phyloP scores from a whole-genome alignment of 2,113 vertebrate genomes.

The Ammodytes dubius region DNA sequence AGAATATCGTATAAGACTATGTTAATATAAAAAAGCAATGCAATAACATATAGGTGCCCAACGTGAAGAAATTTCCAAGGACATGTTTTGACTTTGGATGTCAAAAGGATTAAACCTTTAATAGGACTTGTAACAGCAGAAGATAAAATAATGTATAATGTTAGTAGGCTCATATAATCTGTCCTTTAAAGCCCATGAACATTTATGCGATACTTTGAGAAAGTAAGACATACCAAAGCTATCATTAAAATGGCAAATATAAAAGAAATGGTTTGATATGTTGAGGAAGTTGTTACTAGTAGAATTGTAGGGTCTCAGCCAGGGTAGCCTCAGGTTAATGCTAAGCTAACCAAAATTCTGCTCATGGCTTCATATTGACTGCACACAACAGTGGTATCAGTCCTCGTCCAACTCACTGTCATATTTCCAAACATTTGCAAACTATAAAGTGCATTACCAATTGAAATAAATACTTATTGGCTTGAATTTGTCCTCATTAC shows the following conservation, averaged over 20 bases:
- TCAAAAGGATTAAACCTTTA: neutral
- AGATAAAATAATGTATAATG: too few species aligned
- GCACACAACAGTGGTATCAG: too few species aligned
- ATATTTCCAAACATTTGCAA: too few species aligned
- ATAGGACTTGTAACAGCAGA: neutral
- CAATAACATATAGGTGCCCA: neutral
- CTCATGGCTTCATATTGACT: too few species aligned
- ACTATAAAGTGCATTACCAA: too few species aligned
- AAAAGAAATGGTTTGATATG: neutral
- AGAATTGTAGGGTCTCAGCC: too few species aligned
- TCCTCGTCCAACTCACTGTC: too few species aligned
- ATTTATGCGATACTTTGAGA: neutral
- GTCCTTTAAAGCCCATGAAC: neutral
- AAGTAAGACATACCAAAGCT: neutral
- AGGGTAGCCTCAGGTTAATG: too few species aligned
- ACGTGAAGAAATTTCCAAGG: neutral
- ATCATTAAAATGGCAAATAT: neutral
- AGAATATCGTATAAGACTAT: neutral
- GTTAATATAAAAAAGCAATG: neutral
- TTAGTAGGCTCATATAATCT: neutral
- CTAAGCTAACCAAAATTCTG: too few species aligned
- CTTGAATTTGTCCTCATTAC: too few species aligned
- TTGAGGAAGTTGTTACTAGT: neutral
- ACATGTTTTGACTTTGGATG: neutral
- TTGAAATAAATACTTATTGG: too few species aligned